Percentiles rank a stretch among this genome's conserved stretches.
Evolutionary conservation across 2,888 invertebrate species (phyloP).

Genomic region (Dryobota labecula): DNA sequence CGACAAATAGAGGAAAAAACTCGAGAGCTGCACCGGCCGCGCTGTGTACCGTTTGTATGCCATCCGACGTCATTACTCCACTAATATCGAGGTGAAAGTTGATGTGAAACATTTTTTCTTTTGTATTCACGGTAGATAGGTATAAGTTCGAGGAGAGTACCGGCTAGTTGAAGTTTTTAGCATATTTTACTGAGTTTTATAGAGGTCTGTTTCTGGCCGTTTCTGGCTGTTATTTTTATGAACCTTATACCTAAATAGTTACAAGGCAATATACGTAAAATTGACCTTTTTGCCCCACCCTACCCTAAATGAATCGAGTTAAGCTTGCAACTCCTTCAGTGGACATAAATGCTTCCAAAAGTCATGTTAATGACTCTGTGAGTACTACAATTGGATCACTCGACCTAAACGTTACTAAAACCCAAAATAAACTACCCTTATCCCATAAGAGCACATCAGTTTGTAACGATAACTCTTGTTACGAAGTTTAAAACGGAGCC

Average conservation of each 20-base stretch:
- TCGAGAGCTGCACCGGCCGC: slow-evolving; percentile 56
- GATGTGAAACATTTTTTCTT: slow-evolving; percentile 61
- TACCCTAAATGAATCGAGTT: neutral
- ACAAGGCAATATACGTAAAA: no score
- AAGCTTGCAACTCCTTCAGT: neutral
- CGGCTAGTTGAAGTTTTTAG: slow-evolving; percentile 2
- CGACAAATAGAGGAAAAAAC: slow-evolving; percentile 60
- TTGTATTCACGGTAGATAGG: slow-evolving; percentile 30
- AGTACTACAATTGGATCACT: neutral
- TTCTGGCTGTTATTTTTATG: no score
- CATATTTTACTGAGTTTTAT: no score
- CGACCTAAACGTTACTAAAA: neutral
- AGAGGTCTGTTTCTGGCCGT: no score
- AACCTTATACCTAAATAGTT: no score
- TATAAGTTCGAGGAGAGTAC: slow-evolving; percentile 16
- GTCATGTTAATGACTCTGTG: neutral
- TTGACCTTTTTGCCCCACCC: no score
- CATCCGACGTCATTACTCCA: slow-evolving; percentile 71
- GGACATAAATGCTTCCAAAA: neutral
- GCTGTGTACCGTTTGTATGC: slow-evolving; percentile 64
- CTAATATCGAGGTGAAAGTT: slow-evolving; percentile 79
- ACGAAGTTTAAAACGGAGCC: slow-evolving; percentile 66
- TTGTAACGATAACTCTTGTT: slow-evolving; percentile 67
- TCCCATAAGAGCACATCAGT: slow-evolving; percentile 56
- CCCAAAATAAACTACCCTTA: slow-evolving; percentile 47